Conservation (phyloP, 2,797 vertebrate species). For the Acanthis flammea region DNA sequence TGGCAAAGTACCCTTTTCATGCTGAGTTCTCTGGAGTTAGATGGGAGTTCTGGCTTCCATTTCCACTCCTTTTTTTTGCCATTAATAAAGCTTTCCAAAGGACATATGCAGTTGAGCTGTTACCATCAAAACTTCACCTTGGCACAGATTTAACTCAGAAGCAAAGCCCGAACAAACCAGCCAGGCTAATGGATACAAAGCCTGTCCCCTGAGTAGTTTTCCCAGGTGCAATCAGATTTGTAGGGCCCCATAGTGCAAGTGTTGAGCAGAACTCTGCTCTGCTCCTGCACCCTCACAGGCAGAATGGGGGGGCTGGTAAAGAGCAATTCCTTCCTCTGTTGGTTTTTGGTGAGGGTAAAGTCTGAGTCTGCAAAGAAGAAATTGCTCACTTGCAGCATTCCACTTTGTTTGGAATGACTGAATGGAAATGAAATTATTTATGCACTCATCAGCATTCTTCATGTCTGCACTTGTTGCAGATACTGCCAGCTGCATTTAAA, state of each 20-base stretch:
- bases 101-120: background rate
- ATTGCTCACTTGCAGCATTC: background rate
- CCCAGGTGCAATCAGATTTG: background rate
- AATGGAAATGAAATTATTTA: constrained; percentile 51
- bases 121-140: background rate
- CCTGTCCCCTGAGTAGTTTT: background rate
- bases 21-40: background rate
- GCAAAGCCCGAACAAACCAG: background rate
- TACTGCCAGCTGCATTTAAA: constrained; percentile 5
- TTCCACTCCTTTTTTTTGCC: background rate
- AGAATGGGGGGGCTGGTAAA: background rate
- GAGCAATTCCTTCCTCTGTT: background rate
- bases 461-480: constrained; percentile 6
- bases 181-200: background rate
- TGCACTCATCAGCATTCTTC: constrained; percentile 30
- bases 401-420: background rate
- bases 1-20: background rate
- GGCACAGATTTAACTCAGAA: background rate
- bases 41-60: background rate
- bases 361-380: background rate
- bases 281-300: background rate
- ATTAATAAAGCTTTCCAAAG: background rate
- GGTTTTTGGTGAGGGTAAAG: background rate
- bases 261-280: background rate
- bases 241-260: background rate